Evolutionary conservation across 2,113 vertebrate species (phyloP), one percentile per base, ranked within the genome.

Genomic region (Sylvilagus bachmani): DNA sequence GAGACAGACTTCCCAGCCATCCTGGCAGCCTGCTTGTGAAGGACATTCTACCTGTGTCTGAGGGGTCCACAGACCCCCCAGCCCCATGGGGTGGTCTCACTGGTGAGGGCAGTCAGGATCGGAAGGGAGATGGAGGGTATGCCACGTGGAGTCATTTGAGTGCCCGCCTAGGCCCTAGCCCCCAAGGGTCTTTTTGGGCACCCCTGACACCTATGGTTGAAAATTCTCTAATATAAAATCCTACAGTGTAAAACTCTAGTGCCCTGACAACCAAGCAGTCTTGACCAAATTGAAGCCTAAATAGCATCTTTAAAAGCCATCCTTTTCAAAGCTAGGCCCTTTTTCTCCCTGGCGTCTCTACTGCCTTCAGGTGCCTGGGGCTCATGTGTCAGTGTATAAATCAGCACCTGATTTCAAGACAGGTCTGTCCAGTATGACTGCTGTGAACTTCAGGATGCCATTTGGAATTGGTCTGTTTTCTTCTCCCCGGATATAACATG

Each of bases 201-300:
- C 44, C 64, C 31, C 83, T 80, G 27, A 62, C 10, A 75, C 2
- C 0, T 44, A 14, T 49, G 44, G 84, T 33, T 93, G 44, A 24
- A 94, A 75, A 83, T 27, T 25, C 83, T 84, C 0, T 86, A 17
- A 80, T 31, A 75, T 87, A 88, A 75, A 70, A 88, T 78, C n/a
- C 24, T 85, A 36, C 84, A 36, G 36, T 64, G 74, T 91, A 94
- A 85, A 91, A 87, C 36, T 36, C 51, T 36, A 2, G 21, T 87
- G 21, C 55, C 80, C 58, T 77, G 61, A 77, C 33, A 67, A 49
- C 67, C 62, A 87, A 67, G 16, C 70, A 69, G 29, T 36, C 19
- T 69, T 73, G 74, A 44, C 77, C 27, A 64, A 87, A 51, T 55
- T 10, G 27, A 1, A 13, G 19, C 53, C 10, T 51, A 33, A 74